Percentiles rank a stretch among this genome's conserved stretches.
These are phyloP conservation scores for Stegastes partitus DNA, from an alignment of 2,113 vertebrate genomes.

Conservation along the genomic window DNA sequence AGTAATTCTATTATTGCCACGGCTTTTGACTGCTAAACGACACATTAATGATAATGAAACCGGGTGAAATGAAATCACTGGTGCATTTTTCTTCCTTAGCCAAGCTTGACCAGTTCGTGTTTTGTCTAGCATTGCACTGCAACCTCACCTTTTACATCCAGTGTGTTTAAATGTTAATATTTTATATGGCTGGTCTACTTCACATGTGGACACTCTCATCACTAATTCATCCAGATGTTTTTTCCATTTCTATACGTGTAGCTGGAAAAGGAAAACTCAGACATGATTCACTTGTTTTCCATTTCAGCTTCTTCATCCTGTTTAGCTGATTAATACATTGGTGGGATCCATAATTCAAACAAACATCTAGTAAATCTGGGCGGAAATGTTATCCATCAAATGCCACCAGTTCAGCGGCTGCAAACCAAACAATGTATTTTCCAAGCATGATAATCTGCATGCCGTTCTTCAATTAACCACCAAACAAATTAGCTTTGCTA, in stretches of 20 bases:
- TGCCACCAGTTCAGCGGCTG: slow-evolving; percentile 26
- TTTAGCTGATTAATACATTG: slow-evolving; percentile 26
- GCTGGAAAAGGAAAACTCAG: slow-evolving; percentile 11
- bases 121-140: slow-evolving; percentile 32
- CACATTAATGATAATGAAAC: slow-evolving; percentile 54
- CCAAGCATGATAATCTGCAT: slow-evolving; percentile 34
- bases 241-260: slow-evolving; percentile 16
- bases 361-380: slow-evolving; percentile 42
- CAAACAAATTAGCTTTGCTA: slow-evolving; percentile 59
- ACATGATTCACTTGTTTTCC: slow-evolving; percentile 45
- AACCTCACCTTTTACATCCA: slow-evolving; percentile 58
- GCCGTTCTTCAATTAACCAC: slow-evolving; percentile 45
- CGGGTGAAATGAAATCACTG: slow-evolving; percentile 51
- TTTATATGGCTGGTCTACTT: slow-evolving; percentile 60
- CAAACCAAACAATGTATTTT: slow-evolving; percentile 47
- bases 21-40: slow-evolving; percentile 68
- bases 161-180: slow-evolving; percentile 75
- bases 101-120: slow-evolving; percentile 30
- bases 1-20: slow-evolving; percentile 69
- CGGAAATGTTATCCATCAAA: slow-evolving; percentile 46
- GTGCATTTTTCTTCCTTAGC: slow-evolving; percentile 52
- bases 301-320: slow-evolving; percentile 24
- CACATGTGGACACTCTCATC: slow-evolving; percentile 72
- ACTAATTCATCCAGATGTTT: slow-evolving; percentile 75
- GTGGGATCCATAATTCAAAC: slow-evolving; percentile 35